These are phyloP conservation scores for Diuraphis noxia DNA, from an alignment of 1,140 invertebrate genomes.

Conservation along the genomic window DNA sequence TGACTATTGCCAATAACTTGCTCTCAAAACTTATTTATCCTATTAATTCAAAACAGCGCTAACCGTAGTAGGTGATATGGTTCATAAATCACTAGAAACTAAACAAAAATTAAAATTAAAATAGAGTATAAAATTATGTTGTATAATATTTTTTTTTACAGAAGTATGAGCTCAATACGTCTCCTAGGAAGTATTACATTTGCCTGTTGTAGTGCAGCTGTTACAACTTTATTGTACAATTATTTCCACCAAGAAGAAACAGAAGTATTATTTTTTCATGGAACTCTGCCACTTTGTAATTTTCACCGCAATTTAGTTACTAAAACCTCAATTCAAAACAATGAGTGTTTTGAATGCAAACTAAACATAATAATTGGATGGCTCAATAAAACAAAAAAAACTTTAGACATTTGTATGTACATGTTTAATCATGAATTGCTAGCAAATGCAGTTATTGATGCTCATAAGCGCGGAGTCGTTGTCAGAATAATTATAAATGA, in stretches of 20 bases:
- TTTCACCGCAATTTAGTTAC: background rate
- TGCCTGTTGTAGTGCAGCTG: background rate
- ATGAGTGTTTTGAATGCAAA: constrained; percentile 19
- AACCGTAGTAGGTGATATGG: too few relatives aligned
- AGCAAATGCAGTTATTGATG: background rate
- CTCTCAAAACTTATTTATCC: background rate
- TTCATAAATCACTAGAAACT: too few relatives aligned
- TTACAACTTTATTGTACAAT: background rate
- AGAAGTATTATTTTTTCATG: background rate
- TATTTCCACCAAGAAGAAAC: background rate
- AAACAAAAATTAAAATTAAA: too few relatives aligned
- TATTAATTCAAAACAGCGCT: background rate
- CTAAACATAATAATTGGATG: constrained; percentile 1
- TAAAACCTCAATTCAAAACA: background rate
- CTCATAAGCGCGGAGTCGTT: constrained; percentile 30
- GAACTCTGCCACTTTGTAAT: background rate
- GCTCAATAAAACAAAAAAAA: background rate
- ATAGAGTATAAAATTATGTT: too few relatives aligned
- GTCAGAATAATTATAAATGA: constrained; percentile 14
- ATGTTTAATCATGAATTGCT: background rate
- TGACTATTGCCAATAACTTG: background rate
- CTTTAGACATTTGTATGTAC: constrained; percentile 31
- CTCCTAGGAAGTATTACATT: background rate
- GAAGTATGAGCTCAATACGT: background rate
- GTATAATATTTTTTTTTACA: background rate